phyloP scores from a whole-genome alignment of 1,140 invertebrate genomes.

The Achatina immaculata region DNA sequence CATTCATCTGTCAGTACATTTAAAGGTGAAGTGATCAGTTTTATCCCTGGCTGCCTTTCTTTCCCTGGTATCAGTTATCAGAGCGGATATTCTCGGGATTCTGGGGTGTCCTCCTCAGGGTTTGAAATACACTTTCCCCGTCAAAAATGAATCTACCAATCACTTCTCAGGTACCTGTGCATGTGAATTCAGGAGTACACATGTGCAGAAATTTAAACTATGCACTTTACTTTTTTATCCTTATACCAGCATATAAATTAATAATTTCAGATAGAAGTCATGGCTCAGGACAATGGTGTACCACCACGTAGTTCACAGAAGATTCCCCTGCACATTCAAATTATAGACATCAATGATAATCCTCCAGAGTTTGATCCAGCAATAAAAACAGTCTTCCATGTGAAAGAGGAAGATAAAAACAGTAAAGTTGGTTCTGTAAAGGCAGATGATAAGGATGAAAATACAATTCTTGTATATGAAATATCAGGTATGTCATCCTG shows the following conservation, averaged over 20 bases:
- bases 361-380: constrained; percentile 34
- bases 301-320: not conserved
- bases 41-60: too few relatives aligned
- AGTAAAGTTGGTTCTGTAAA: constrained; percentile 27
- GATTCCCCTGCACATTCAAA: not conserved
- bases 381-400: constrained; percentile 2
- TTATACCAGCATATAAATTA: not conserved
- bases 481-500: constrained; percentile 13
- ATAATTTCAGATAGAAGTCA: constrained; percentile 35
- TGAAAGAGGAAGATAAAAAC: constrained; percentile 15
- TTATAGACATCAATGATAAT: constrained; percentile 43
- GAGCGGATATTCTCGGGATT: too few relatives aligned
- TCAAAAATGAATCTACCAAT: too few relatives aligned
- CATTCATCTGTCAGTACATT: too few relatives aligned
- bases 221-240: not conserved
- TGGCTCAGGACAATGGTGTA: constrained; percentile 35
- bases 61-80: too few relatives aligned
- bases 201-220: too few relatives aligned
- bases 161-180: too few relatives aligned
- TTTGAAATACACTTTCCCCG: too few relatives aligned
- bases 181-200: too few relatives aligned
- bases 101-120: too few relatives aligned
- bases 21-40: too few relatives aligned
- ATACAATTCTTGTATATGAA: constrained; percentile 25
- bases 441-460: constrained; percentile 36